Conservation (phyloP, 2,888 invertebrate species). For the Tricholauxania praeusta region DNA sequence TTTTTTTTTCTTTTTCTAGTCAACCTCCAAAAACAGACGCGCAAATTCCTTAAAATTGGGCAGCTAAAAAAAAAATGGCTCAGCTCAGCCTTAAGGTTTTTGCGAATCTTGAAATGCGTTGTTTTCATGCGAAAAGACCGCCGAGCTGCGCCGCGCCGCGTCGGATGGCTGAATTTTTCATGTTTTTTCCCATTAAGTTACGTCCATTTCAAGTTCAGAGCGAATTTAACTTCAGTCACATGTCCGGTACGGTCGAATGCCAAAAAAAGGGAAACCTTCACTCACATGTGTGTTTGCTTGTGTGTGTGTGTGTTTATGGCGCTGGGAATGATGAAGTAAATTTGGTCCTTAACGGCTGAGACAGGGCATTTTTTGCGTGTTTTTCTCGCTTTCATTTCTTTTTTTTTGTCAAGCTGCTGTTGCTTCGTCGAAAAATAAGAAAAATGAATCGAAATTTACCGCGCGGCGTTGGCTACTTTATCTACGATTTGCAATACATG, state of each 20-base stretch:
- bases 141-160: not conserved
- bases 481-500: conserved; percentile 28
- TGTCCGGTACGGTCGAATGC: conserved; percentile 17
- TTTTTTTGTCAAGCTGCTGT: not conserved
- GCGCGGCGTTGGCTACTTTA: conserved; percentile 24
- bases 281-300: not conserved
- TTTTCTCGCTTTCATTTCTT: not conserved
- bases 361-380: conserved; percentile 8
- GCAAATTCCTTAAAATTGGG: conserved; percentile 47
- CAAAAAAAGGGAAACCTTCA: not conserved
- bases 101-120: conserved; percentile 7
- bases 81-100: not conserved
- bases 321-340: conserved; percentile 25
- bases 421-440: conserved; percentile 14
- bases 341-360: conserved; percentile 15
- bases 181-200: not conserved
- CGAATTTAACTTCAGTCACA: conserved; percentile 24
- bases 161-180: not conserved
- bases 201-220: conserved; percentile 5
- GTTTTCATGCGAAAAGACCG: conserved; percentile 17
- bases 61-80: conserved; percentile 33
- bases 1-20: conserved; percentile 35
- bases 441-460: conserved; percentile 5
- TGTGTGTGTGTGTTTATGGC: not conserved
- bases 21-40: conserved; percentile 41